Base-by-base conservation (phyloP, 2,888 invertebrate genomes). In the Glyphotaelius pellucidus region DNA sequence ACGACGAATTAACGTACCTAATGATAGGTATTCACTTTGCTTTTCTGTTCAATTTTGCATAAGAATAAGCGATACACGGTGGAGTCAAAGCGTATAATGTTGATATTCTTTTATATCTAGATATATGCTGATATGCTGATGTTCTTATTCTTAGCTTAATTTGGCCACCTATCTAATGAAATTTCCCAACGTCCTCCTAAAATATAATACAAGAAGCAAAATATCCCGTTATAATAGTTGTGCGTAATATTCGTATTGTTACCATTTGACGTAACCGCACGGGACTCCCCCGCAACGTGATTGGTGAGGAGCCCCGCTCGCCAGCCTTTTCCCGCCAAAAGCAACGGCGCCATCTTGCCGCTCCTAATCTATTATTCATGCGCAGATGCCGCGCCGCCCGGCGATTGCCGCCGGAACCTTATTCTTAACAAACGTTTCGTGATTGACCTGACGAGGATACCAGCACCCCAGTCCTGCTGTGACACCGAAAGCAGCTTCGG, bases 361-460 rank as follows among this genome's bases (percentile, higher is more conserved):
- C n/a, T 81, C 79, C 91, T 81, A 89, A 91, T 91, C 3, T 91
- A 91, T 91, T 87, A 91, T 91, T 89, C 83, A 83, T 89, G 91
- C 91, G 89, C 91, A 91, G 80, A 90, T 90, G 79, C 80, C 35
- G 31, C 91, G 14, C 38, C 86, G 47, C 86, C 42, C 15, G 38
- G 12, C 86, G n/a, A 86, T 47, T 86, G 38, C 25, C 38, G n/a
- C 67, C 67, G 67, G 67, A 67, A 67, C n/a, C 67, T 25, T 67
- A 67, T 67, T 67, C 67, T 67, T 67, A 67, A 67, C 67, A 67
- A 67, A 67, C n/a, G 67, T n/a, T 67, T n/a, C 67, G 67, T 38
- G 25, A 67, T n/a, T 9, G 67, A 25, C 25, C 25, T 67, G 67
- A 67, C 67, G 67, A n/a, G 67, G 67, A 67, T 25, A 25, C 9